Evolutionary conservation across 2,888 invertebrate genomes (phyloP), one percentile per base, ranked within the genome.

Genomic region (Drosophila testacea): DNA sequence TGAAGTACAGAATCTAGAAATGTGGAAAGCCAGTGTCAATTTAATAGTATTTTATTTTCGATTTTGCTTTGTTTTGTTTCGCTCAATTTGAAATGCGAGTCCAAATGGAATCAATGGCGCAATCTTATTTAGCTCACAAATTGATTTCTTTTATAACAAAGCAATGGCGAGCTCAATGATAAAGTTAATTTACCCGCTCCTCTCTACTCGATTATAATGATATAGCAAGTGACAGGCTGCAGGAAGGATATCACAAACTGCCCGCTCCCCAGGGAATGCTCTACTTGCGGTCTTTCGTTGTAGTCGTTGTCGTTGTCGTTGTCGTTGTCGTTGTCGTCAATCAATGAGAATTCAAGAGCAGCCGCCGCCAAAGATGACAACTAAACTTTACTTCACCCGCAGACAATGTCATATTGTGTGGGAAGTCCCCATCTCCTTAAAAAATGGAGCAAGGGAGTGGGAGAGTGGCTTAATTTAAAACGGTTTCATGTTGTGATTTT

Each of bases 401-500:
- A 83, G 87, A 83, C 84, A 84, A 82, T 80, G 84, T 72, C 76
- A 76, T 69, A 72, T 83, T 65, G 64, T 65, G 64, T 51, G 71
- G 62, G 27, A 48, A 48, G 13, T 50, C n/a, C 28, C 22, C 30
- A 32, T 5, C 51, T 46, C 22, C 30, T n/a, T 22, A 2, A 13
- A 13, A n/a, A 13, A 6, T 13, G 10, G 39, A 39, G n/a, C 13
- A 42, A 48, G 50, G 50, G 16, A n/a, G 28, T 13, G 34, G 11
- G 30, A 66, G 87, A 82, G 84, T 83, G 80, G 84, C 80, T 87
- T 82, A 87, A 83, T 83, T 87, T 83, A 84, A 83, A 83, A 87
- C 72, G 83, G 85, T 87, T 87, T 87, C 87, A 87, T 82, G 87
- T 83, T 83, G 82, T 87, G 83, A 83, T 83, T 83, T 83, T 87